These are phyloP conservation scores for Leistus spinibarbis DNA, from an alignment of 2,888 invertebrate genomes.

Conservation along the genomic window DNA sequence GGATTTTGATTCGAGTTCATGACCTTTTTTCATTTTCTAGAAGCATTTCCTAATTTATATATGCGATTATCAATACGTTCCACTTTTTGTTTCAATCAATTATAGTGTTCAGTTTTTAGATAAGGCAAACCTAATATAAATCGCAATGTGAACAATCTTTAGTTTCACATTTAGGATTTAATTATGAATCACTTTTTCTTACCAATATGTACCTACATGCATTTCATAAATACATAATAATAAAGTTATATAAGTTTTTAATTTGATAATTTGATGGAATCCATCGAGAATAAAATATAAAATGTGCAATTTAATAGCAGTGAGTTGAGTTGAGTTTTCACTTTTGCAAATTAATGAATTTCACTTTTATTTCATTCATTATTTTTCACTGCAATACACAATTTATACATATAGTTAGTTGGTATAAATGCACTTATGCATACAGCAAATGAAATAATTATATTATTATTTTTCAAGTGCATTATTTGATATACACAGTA, in stretches of 20 bases:
- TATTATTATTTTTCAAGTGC: too few species aligned
- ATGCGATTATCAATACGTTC: background rate
- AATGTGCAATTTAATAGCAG: background rate
- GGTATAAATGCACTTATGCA: background rate
- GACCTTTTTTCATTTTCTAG: background rate
- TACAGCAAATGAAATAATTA: too few species aligned
- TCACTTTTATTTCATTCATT: background rate
- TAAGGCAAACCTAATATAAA: background rate
- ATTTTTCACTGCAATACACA: background rate
- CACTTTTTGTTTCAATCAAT: background rate
- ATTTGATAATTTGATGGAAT: background rate
- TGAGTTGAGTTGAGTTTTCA: background rate
- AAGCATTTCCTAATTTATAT: background rate
- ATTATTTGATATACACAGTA: too few species aligned
- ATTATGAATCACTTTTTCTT: too few species aligned
- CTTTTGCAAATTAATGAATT: background rate
- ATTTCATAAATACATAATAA: background rate
- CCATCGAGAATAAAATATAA: background rate
- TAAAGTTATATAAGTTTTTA: background rate
- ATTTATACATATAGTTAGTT: background rate
- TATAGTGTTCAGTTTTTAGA: background rate
- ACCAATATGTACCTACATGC: background rate
- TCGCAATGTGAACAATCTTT: background rate
- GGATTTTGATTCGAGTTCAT: background rate
- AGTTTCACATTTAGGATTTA: too few species aligned